phyloP scores from a whole-genome alignment of 2,113 vertebrate species.

The Leptosomus discolor region DNA sequence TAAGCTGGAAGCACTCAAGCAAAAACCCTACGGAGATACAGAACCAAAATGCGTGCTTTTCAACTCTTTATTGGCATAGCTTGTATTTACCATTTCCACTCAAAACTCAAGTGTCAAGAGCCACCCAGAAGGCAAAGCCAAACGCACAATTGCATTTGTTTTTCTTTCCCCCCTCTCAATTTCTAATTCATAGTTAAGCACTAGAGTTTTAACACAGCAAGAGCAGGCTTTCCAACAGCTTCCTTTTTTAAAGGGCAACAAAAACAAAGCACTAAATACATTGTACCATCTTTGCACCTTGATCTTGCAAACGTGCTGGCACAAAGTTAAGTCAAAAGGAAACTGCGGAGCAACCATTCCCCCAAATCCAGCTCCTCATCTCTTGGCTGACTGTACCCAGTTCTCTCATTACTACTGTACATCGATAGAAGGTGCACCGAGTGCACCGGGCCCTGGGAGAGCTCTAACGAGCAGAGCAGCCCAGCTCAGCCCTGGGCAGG shows the following conservation, averaged over 20 bases:
- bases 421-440: neutral
- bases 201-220: neutral
- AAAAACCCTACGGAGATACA: neutral
- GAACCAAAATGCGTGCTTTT: neutral
- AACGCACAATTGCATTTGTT: neutral
- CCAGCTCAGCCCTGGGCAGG: neutral
- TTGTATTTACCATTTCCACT: neutral
- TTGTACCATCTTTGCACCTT: neutral
- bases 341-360: neutral
- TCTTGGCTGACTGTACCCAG: rapidly evolving
- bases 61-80: neutral
- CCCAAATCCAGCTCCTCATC: neutral
- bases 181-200: neutral
- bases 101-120: neutral
- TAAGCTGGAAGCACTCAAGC: neutral
- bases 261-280: neutral
- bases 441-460: neutral
- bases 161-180: neutral
- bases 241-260: neutral
- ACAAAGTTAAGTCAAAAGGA: neutral
- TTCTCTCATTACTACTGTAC: neutral
- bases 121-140: neutral
- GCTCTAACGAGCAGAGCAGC: neutral
- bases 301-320: neutral
- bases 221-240: neutral